Base-by-base conservation (phyloP, 2,113 vertebrate genomes). In the Lynx canadensis region DNA sequence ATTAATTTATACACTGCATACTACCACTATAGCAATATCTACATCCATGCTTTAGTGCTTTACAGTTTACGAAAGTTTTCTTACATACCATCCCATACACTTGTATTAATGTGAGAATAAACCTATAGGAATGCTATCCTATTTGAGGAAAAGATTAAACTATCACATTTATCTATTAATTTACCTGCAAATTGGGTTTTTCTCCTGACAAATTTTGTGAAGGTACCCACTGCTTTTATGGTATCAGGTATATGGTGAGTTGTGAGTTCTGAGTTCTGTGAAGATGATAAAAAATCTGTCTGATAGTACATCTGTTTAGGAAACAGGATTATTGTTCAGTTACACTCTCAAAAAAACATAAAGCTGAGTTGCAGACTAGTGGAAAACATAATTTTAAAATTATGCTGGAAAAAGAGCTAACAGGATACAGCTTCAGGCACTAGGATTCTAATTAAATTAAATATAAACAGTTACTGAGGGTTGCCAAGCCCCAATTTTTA, bases 401-500 rank as follows among this genome's bases (percentile, higher is more conserved):
- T 55, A 91, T 95, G 69, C 25, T 93, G 36, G 65, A 41, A 60
- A 71, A 85, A 91, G 89, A 79, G 63, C 90, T 95, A 93, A 91
- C 87, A 52, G 74, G 69, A 96, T 12, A 91, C 52, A 74, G 78
- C 74, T 60, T 18, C 33, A 90, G 73, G 65, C 55, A 60, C 4
- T 69, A 87, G 5, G 7, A 45, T 87, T 95, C 73, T 71, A 95
- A 96, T 91, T 89, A 92, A 97, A 91, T 95, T 81, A 92, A 82
- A 94, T 63, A 29, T 15, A 36, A 94, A 93, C 11, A 74, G 38
- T 41, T n/a, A 94, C 33, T 45, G n/a, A 94, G 16, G 50, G 68
- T 11, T 83, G 38, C 69, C 76, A 83, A 94, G 89, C 9, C 38
- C 50, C 50, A 31, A 3, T 31, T 90, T 31, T 45, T 60, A 74